These are phyloP conservation scores for Megaceryle maxima DNA, from an alignment of 2,113 vertebrate genomes.

Conservation along the genomic window DNA sequence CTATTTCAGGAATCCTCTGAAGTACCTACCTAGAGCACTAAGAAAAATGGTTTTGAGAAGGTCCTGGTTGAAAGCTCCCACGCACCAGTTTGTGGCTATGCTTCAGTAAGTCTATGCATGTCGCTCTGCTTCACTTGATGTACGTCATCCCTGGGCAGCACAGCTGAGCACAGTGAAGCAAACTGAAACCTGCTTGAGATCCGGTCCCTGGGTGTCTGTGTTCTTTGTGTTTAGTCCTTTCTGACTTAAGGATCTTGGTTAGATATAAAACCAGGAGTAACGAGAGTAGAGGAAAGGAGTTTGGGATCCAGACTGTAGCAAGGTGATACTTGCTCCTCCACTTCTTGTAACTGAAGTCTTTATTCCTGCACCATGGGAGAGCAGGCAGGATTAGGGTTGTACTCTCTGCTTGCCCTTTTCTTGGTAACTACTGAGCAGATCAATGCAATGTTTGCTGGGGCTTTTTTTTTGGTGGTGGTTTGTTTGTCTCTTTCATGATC, in stretches of 20 bases:
- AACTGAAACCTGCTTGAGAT: not conserved
- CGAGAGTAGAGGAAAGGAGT: not conserved
- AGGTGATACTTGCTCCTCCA: not conserved
- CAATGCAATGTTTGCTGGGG: not conserved
- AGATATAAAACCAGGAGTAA: not conserved
- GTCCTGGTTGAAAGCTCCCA: not conserved
- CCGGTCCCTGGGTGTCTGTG: not conserved
- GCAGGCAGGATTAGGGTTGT: not conserved
- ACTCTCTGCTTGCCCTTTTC: not conserved
- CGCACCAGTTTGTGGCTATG: not conserved
- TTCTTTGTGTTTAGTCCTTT: not conserved
- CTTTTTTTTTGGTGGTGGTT: too few relatives aligned
- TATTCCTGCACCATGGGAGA: not conserved
- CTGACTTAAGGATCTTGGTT: not conserved
- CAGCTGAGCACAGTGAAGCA: not conserved
- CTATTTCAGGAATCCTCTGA: not conserved
- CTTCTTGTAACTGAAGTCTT: not conserved
- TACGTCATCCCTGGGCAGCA: not conserved
- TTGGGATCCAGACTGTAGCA: not conserved
- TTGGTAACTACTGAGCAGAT: not conserved
- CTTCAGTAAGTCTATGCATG: not conserved
- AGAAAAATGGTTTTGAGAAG: not conserved
- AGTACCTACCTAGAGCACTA: not conserved
- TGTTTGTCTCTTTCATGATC: not conserved
- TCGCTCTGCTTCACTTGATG: not conserved